A percentile compares a stretch with the other conserved stretches of the same genome.
Conservation (phyloP, 1,140 invertebrate genomes). For the Tribolium castaneum region DNA sequence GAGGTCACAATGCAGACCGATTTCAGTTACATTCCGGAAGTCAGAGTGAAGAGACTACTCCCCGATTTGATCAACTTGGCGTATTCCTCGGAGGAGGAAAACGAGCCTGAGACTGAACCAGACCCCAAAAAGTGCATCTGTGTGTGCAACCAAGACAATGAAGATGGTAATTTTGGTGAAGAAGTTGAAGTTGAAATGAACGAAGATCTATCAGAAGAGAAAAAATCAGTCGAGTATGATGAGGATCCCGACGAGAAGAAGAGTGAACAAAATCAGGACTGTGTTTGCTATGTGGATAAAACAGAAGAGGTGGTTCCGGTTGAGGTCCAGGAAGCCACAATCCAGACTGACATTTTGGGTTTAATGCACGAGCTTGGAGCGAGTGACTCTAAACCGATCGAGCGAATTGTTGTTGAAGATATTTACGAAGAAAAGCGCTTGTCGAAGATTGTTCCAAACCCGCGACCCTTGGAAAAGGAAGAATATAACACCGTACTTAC, state of each 20-base stretch:
- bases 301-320: not conserved
- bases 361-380: not conserved
- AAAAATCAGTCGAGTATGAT: not conserved
- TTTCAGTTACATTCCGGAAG: not conserved
- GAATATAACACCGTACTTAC: slow-evolving; percentile 68
- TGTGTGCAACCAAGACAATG: not conserved
- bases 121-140: not conserved
- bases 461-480: slow-evolving; percentile 9
- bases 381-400: not conserved
- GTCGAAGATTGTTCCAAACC: slow-evolving; percentile 52
- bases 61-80: not conserved
- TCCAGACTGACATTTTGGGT: not conserved
- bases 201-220: not conserved
- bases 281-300: not conserved
- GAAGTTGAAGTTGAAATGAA: not conserved
- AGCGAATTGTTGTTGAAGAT: not conserved
- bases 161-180: not conserved
- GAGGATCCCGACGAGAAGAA: not conserved
- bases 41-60: not conserved
- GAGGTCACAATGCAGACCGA: not conserved
- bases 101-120: not conserved
- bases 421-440: slow-evolving; percentile 33
- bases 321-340: not conserved
- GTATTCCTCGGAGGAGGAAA: slow-evolving; percentile 8
- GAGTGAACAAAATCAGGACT: not conserved